Conservation (phyloP, 1,140 invertebrate species). For the Lamellibrachia luymesi region DNA sequence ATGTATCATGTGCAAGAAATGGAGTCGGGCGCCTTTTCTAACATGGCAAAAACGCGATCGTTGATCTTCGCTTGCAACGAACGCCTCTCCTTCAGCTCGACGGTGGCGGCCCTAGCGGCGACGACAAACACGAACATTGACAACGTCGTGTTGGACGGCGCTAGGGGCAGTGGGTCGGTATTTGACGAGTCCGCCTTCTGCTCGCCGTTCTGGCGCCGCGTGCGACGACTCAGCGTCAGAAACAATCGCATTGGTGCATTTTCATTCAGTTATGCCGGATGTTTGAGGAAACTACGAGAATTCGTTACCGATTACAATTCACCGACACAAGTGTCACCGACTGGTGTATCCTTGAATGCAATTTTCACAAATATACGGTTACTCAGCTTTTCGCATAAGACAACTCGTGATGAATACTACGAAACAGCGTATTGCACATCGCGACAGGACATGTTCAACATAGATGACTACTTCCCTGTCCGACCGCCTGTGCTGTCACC, state of each 20-base stretch:
- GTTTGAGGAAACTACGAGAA: neutral
- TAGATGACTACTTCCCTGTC: neutral
- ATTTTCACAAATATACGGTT: neutral
- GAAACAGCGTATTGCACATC: neutral
- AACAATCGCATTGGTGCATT: neutral
- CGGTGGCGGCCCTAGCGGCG: neutral
- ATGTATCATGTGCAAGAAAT: neutral
- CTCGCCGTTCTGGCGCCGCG: neutral
- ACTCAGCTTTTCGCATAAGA: neutral
- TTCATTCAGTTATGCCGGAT: neutral
- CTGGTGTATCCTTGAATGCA: neutral
- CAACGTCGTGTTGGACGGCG: neutral
- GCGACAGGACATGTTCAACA: neutral
- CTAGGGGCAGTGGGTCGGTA: too few species aligned
- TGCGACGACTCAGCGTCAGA: neutral
- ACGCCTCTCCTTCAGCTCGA: neutral
- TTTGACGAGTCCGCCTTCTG: neutral
- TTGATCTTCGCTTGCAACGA: neutral
- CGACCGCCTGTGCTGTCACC: neutral
- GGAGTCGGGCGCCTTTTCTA: neutral
- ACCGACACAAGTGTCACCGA: neutral
- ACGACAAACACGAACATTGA: neutral
- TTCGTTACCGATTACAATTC: neutral
- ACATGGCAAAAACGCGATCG: neutral
- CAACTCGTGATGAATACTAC: neutral